These are phyloP conservation scores for Bos javanicus DNA, from an alignment of 2,113 vertebrate genomes.

Conservation along the genomic window DNA sequence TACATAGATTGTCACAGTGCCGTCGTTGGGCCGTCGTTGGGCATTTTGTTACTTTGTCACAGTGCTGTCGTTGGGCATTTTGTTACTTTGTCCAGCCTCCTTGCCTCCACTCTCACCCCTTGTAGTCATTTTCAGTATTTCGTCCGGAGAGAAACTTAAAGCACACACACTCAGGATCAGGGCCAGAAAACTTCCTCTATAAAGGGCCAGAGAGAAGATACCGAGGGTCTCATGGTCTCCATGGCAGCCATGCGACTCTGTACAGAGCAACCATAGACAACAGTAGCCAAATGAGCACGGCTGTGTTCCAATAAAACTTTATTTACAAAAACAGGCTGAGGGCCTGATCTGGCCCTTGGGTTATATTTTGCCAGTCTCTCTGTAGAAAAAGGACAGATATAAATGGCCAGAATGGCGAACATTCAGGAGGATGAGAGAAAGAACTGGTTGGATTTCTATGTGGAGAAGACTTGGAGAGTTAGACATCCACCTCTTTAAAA, in stretches of 20 bases:
- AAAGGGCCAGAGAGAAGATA: not conserved
- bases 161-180: not conserved
- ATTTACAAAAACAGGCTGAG: not conserved
- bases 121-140: fast-evolving
- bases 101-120: not conserved
- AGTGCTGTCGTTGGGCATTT: not conserved
- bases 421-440: not conserved
- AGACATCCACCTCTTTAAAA: not conserved
- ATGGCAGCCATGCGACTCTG: not conserved
- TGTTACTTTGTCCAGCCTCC: too few species aligned
- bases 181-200: not conserved
- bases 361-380: not conserved
- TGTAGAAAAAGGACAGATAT: not conserved
- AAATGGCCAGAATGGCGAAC: not conserved
- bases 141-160: not conserved
- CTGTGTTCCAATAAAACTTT: constrained; percentile 7
- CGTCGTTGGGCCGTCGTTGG: too few species aligned
- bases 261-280: not conserved
- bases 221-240: not conserved
- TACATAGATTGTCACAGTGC: fast-evolving
- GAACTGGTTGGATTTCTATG: not conserved
- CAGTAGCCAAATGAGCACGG: not conserved
- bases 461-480: not conserved
- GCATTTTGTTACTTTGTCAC: not conserved
- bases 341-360: not conserved